Conservation (phyloP, 2,113 vertebrate species). For the Xiphophorus hellerii region DNA sequence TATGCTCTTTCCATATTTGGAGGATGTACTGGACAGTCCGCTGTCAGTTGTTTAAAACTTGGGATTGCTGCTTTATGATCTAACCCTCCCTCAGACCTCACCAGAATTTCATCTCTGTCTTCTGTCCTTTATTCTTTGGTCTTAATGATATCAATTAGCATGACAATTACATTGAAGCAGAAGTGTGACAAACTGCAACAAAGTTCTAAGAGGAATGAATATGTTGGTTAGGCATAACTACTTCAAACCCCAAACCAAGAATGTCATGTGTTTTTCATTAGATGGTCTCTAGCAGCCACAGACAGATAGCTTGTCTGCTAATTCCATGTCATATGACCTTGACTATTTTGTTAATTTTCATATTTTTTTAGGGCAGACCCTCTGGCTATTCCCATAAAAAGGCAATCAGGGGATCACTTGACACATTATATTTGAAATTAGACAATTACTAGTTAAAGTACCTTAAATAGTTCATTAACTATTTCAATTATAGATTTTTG, state of each 20-base stretch:
- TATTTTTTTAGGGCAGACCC: slow-evolving; percentile 66
- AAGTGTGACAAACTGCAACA: neutral
- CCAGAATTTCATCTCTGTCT: too few species aligned
- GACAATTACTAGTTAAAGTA: slow-evolving; percentile 60
- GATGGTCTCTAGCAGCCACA: slow-evolving; percentile 36
- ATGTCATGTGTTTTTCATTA: slow-evolving; percentile 53
- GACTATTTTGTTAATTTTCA: slow-evolving; percentile 67
- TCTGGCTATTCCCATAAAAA: slow-evolving; percentile 57
- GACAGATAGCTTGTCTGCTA: slow-evolving; percentile 45
- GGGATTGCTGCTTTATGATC: too few species aligned
- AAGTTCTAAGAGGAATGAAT: too few species aligned
- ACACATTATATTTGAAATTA: slow-evolving; percentile 60
- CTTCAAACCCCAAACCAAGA: slow-evolving; percentile 29
- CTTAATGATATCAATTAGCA: too few species aligned
- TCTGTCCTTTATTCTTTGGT: too few species aligned
- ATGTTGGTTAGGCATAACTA: too few species aligned
- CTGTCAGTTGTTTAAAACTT: too few species aligned
- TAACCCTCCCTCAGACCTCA: too few species aligned
- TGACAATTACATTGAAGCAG: neutral
- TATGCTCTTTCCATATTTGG: too few species aligned
- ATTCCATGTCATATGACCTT: slow-evolving; percentile 70
- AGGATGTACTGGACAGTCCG: too few species aligned
- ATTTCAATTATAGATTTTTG: slow-evolving; percentile 63
- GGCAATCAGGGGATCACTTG: slow-evolving; percentile 66
- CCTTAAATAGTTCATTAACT: slow-evolving; percentile 65